Base-by-base conservation (phyloP, 2,113 vertebrate genomes). In the Leptobrachium ailaonicum region DNA sequence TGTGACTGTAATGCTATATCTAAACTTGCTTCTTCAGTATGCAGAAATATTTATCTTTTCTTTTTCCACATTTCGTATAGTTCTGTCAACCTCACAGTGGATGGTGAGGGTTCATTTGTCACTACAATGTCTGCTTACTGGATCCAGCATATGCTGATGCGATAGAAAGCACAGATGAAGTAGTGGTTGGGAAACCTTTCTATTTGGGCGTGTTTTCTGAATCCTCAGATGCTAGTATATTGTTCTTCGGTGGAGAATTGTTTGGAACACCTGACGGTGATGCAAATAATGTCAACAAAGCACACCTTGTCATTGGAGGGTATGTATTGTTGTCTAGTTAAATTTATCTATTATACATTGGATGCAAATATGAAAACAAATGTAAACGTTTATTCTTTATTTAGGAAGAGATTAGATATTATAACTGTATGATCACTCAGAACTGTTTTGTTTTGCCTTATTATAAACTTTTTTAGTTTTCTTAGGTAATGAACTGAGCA, bases 51-150 rank as follows among this genome's bases (percentile, higher is more conserved):
- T 50, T 13, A 44, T 66, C 1, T 66, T 53, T 41, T 14, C 12
- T 44, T 41, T 67, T 53, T 12, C 66, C 20, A 32, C 20, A 32
- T 32, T 43, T 64, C 40, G 43, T 3, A 54, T 53, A 79, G 77
- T 44, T 7, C 77, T 20, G 77, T 79, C 44, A 79, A 79, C 45
- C 70, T 79, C 10, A 66, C 77, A 42, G 32, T 50, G 50, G 66
- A 10, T 66, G 77, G 77, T 0, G 42, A 66, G 40, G 77, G 77
- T 42, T 66, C 69, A 54, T 12, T 54, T 2, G 0, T 43, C 44
- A 72, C 69, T 11, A 72, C 43, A 64, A 79, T 79, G 77, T 8
- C 69, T 14, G 77, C 77, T 54, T 79, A 79, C 42, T 72, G 58
- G 77, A 72, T 53, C 1, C 7, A 42, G 43, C 58, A 71, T 79